These are phyloP conservation scores for Clarias magur DNA, from an alignment of 2,113 vertebrate genomes.

Conservation along the genomic window DNA sequence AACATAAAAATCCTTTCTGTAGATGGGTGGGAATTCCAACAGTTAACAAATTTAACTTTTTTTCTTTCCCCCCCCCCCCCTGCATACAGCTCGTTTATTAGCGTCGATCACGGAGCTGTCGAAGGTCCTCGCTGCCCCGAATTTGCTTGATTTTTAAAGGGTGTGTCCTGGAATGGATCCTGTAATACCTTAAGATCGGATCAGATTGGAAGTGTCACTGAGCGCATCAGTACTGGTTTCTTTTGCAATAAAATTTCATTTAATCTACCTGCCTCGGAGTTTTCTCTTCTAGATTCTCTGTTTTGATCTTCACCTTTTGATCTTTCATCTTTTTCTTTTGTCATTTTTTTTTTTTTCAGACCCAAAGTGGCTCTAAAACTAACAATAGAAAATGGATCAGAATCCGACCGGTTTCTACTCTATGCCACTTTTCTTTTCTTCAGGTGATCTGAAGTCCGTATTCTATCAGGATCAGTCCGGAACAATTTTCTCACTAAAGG, in stretches of 20 bases:
- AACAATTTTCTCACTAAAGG: too few relatives aligned
- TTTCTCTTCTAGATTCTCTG: background rate
- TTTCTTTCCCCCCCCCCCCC: too few relatives aligned
- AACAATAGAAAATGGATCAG: too few relatives aligned
- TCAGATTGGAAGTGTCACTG: constrained; percentile 2
- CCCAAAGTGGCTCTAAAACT: too few relatives aligned
- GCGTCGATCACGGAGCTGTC: background rate
- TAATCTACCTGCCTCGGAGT: background rate
- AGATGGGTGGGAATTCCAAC: background rate
- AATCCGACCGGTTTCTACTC: too few relatives aligned
- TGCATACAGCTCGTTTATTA: background rate
- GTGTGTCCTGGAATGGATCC: background rate
- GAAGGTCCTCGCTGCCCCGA: background rate
- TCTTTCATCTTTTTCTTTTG: too few relatives aligned
- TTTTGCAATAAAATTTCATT: constrained; percentile 44
- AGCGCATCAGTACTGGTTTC: constrained; percentile 13
- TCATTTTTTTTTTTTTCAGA: too few relatives aligned
- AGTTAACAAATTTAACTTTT: background rate
- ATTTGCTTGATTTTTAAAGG: background rate
- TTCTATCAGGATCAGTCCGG: too few relatives aligned
- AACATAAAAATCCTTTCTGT: background rate
- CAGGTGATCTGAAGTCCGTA: too few relatives aligned
- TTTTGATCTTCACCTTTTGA: too few relatives aligned
- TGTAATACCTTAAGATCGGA: constrained; percentile 13
- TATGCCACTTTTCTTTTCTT: too few relatives aligned